A percentile compares a stretch with the other conserved stretches of the same genome.
These are phyloP conservation scores for Latheticus oryzae DNA, from an alignment of 2,888 invertebrate genomes.

Conservation along the genomic window DNA sequence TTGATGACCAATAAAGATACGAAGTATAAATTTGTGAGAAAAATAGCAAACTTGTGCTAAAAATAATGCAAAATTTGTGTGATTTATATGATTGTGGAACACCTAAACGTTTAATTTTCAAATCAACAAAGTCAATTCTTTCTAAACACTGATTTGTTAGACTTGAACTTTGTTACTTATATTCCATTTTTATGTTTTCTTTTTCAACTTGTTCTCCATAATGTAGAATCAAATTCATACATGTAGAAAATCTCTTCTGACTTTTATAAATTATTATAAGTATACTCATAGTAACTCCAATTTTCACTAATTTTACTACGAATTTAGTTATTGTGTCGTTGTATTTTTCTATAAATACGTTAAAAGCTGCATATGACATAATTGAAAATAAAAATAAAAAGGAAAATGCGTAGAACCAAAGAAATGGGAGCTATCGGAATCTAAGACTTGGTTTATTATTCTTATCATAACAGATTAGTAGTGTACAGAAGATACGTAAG, in stretches of 20 bases:
- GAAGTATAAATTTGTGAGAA: too few relatives aligned
- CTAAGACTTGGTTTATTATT: slow-evolving; percentile 11
- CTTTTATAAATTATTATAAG: slow-evolving; percentile 7
- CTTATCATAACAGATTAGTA: slow-evolving; percentile 10
- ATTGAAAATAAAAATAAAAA: slow-evolving; percentile 1
- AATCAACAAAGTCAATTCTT: too few relatives aligned
- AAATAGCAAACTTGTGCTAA: too few relatives aligned
- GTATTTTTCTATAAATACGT: slow-evolving; percentile 7
- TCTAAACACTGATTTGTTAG: too few relatives aligned
- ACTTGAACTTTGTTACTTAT: slow-evolving; percentile 2
- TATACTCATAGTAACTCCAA: slow-evolving; percentile 15
- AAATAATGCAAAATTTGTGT: too few relatives aligned
- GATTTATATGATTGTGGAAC: too few relatives aligned
- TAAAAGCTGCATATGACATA: slow-evolving; percentile 8
- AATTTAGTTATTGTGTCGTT: slow-evolving; percentile 10
- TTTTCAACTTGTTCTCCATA: slow-evolving; percentile 16
- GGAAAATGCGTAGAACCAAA: slow-evolving; percentile 13
- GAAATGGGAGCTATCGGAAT: slow-evolving; percentile 5
- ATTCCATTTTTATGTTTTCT: slow-evolving; percentile 6
- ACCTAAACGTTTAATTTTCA: too few relatives aligned
- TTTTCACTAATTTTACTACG: slow-evolving; percentile 23
- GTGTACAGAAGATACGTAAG: slow-evolving; percentile 22
- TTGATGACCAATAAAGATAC: too few relatives aligned
- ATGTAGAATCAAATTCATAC: slow-evolving; percentile 18
- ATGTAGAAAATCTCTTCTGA: slow-evolving; percentile 6